These are phyloP conservation scores for Tribolium madens DNA, from an alignment of 1,140 invertebrate species.

Conservation along the genomic window DNA sequence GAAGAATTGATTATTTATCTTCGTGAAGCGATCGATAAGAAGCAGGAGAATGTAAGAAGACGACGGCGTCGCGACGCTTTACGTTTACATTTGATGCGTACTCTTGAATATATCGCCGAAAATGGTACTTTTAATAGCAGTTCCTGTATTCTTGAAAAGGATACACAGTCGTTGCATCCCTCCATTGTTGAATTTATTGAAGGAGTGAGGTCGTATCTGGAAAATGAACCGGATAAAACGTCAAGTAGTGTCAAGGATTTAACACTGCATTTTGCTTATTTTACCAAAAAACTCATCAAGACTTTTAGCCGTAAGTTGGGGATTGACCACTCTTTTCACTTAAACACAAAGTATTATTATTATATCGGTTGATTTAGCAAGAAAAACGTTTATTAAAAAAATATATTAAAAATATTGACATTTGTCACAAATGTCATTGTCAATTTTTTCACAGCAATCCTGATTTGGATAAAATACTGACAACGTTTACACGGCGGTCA, in stretches of 20 bases:
- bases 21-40: slow-evolving; percentile 96
- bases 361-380: too few species aligned
- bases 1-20: slow-evolving; percentile 93
- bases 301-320: slow-evolving; percentile 84
- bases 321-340: neutral
- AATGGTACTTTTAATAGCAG: slow-evolving; percentile 91
- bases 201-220: slow-evolving; percentile 90
- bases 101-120: slow-evolving; percentile 93
- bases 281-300: slow-evolving; percentile 93
- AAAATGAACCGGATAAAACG: slow-evolving; percentile 92
- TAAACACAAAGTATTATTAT: too few species aligned
- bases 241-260: slow-evolving; percentile 83
- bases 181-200: slow-evolving; percentile 96
- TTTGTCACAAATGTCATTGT: too few species aligned
- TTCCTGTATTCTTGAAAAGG: slow-evolving; percentile 84
- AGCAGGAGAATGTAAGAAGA: slow-evolving; percentile 95
- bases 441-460: too few species aligned
- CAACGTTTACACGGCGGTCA: too few species aligned
- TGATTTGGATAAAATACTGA: too few species aligned
- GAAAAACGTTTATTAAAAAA: too few species aligned
- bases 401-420: too few species aligned
- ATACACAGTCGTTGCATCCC: slow-evolving; percentile 84
- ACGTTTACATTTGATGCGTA: slow-evolving; percentile 89
- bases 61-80: slow-evolving; percentile 90
- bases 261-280: slow-evolving; percentile 94